These are phyloP conservation scores for Drosophila setifemur DNA, from an alignment of 1,140 invertebrate species.

Conservation along the genomic window DNA sequence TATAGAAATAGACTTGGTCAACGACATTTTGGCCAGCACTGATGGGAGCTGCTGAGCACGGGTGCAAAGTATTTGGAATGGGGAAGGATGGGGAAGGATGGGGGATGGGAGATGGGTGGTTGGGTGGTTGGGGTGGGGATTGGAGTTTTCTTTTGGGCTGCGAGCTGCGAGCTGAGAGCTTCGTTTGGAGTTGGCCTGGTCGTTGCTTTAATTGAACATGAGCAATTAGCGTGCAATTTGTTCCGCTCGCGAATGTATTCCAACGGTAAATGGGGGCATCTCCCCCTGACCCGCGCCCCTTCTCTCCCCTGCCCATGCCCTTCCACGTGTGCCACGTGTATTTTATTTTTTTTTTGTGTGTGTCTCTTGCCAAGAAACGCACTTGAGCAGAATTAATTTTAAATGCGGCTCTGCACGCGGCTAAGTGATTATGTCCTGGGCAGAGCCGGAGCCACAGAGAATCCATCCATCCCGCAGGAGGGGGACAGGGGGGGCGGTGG, in stretches of 20 bases:
- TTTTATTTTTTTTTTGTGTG: conserved; percentile 18
- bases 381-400: conserved; percentile 82
- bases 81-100: too few relatives aligned
- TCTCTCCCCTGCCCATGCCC: background rate
- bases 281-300: background rate
- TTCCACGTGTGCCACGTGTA: conserved; percentile 62
- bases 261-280: conserved; percentile 58
- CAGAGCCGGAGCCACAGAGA: conserved; percentile 34
- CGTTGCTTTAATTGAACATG: conserved; percentile 77
- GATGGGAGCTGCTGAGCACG: too few relatives aligned
- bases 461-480: background rate
- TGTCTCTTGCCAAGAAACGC: conserved; percentile 63
- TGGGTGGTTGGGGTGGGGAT: background rate
- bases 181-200: conserved; percentile 23
- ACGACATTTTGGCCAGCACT: too few relatives aligned
- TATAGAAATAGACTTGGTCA: too few relatives aligned
- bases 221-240: conserved; percentile 82
- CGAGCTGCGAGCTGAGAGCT: conserved; percentile 5
- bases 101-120: too few relatives aligned
- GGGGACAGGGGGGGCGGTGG: background rate
- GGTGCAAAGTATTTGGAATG: too few relatives aligned
- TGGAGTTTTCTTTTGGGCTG: background rate
- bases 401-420: conserved; percentile 78
- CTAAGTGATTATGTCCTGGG: conserved; percentile 72
- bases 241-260: conserved; percentile 59